Evolutionary conservation across 2,888 invertebrate species (phyloP), one percentile per base, ranked within the genome.

Genomic region (Lasioglossum morio): DNA sequence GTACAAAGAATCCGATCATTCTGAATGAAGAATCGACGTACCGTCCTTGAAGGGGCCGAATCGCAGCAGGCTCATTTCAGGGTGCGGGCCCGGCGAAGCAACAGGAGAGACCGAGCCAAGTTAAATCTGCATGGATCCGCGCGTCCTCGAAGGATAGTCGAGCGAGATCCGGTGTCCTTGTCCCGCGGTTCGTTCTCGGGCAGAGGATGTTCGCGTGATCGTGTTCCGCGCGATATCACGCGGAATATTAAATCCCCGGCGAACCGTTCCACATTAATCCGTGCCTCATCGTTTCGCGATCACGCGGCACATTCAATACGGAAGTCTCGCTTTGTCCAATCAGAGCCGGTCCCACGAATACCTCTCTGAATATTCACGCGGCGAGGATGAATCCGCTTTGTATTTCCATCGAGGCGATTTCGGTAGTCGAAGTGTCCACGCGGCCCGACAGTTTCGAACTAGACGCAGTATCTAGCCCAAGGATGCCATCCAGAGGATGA

Each of bases 21-120:
- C 23, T 53, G 7, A 40, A 23, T 70, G 4, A 40, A 70, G 37
- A 40, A 2, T 16, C 14, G 69, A 91, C 92, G 30, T 89, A 92
- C 93, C 92, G 66, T 91, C 92, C 72, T 90, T 92, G 30, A 92
- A 87, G 60, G 88, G 87, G 27, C 91, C 90, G 60, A 92, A 92
- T 27, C 92, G 88, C 80, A 90, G 84, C 76, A 93, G 79, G 77
- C 91, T 93, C 93, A 92, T 93, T 72, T 82, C 86, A 34, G 23
- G 57, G 72, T 46, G 16, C n/a, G 4, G 14, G 8, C 63, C 16
- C 37, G 70, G 48, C 40, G 57, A 70, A 81, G 60, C 57, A 43
- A 69, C 66, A n/a, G 30, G 30, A 34, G 14, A n/a, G 4, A 27
- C 53, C 43, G 60, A 48, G 27, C 37, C 12, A 66, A 77, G 63